A percentile compares a stretch with the other conserved stretches of the same genome.
Conservation (phyloP, 2,888 invertebrate genomes). For the Chloroclysta siterata region DNA sequence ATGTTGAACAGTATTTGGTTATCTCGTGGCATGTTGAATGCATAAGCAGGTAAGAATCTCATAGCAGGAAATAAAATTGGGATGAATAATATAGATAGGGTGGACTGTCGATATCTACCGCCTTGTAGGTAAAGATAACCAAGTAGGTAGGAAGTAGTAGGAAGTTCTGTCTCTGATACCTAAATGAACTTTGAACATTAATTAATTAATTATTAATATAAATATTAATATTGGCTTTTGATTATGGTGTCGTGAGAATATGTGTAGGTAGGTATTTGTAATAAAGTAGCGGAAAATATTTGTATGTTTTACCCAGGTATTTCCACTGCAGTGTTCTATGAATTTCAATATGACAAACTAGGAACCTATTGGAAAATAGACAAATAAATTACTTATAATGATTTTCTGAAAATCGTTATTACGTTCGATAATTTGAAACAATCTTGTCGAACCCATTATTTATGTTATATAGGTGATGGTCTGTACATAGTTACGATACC, state of each 20-base stretch:
- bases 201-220: no score
- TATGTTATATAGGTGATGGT: slow-evolving; percentile 23
- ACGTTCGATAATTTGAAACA: slow-evolving; percentile 28
- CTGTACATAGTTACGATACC: slow-evolving; percentile 4
- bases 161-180: background rate
- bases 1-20: no score
- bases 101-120: no score
- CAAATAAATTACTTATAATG: slow-evolving; percentile 33
- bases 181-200: no score
- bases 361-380: slow-evolving; percentile 18
- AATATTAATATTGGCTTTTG: no score
- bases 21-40: no score
- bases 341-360: slow-evolving; percentile 41
- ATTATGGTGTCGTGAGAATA: slow-evolving; percentile 1
- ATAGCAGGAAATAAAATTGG: no score
- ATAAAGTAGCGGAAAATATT: slow-evolving; percentile 15
- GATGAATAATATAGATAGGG: no score
- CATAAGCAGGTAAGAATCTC: no score
- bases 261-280: background rate
- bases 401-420: slow-evolving; percentile 39
- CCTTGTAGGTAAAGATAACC: background rate
- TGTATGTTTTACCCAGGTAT: slow-evolving; percentile 34
- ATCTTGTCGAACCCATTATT: slow-evolving; percentile 34
- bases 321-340: slow-evolving; percentile 37
- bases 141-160: background rate